A percentile compares a stretch with the other conserved stretches of the same genome.
Conservation (phyloP, 2,888 invertebrate species). For the Amiota mariae region DNA sequence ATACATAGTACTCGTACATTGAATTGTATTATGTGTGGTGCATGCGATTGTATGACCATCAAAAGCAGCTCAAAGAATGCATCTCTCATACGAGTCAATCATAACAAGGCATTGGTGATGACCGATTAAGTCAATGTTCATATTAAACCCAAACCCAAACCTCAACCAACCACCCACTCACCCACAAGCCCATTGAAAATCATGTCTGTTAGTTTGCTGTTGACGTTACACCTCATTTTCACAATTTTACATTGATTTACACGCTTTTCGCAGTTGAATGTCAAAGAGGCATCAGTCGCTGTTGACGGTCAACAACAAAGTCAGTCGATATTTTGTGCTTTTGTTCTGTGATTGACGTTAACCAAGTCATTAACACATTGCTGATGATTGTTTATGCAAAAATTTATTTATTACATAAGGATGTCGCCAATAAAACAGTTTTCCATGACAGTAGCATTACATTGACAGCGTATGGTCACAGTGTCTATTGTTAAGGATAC, state of each 20-base stretch:
- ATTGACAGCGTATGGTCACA: background rate
- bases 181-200: background rate
- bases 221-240: conserved; percentile 14
- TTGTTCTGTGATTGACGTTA: conserved; percentile 42
- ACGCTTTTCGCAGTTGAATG: background rate
- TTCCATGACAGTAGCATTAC: background rate
- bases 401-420: conserved; percentile 16
- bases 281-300: background rate
- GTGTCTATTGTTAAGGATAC: too few species aligned
- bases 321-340: conserved; percentile 37
- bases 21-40: background rate
- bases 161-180: background rate
- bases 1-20: too few species aligned
- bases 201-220: background rate
- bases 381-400: conserved; percentile 24
- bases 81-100: background rate
- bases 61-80: background rate
- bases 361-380: conserved; percentile 41
- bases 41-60: background rate
- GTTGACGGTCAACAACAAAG: too few species aligned
- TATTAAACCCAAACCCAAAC: background rate
- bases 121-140: conserved; percentile 5
- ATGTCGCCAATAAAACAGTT: conserved; percentile 11
- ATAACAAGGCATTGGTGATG: background rate
- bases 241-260: conserved; percentile 1